These are phyloP conservation scores for Potorous gilbertii DNA, from an alignment of 2,797 vertebrate species.

Conservation along the genomic window DNA sequence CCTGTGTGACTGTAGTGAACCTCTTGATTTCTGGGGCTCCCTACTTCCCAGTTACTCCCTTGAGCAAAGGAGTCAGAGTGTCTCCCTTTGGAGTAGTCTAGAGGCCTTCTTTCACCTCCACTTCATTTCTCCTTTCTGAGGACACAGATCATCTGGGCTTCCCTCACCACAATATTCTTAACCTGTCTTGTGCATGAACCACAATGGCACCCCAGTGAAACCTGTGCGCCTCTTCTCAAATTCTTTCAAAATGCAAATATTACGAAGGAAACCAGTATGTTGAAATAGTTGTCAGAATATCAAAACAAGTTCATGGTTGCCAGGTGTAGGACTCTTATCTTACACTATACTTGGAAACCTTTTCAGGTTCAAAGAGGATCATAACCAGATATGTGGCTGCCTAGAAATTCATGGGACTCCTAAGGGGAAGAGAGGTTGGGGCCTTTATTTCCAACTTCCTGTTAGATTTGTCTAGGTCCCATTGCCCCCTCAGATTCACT, in stretches of 20 bases:
- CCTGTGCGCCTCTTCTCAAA: not conserved
- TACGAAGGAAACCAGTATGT: not conserved
- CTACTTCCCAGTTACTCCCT: too few relatives aligned
- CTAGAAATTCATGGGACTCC: not conserved
- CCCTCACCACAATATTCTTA: too few relatives aligned
- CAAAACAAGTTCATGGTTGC: too few relatives aligned
- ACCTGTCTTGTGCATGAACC: too few relatives aligned
- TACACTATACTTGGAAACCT: not conserved
- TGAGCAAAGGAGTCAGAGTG: not conserved
- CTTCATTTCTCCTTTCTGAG: not conserved
- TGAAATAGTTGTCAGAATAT: not conserved
- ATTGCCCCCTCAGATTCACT: too few relatives aligned
- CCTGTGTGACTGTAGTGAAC: too few relatives aligned
- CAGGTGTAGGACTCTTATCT: not conserved
- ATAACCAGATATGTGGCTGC: not conserved
- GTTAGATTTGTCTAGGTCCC: too few relatives aligned
- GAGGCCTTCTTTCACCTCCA: too few relatives aligned
- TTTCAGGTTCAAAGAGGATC: not conserved
- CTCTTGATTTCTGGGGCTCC: not conserved
- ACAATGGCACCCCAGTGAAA: not conserved
- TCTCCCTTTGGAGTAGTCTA: too few relatives aligned
- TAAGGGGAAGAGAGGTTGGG: not conserved
- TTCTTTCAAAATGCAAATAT: not conserved
- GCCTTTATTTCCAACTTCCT: not conserved
- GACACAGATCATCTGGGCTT: not conserved